These are phyloP conservation scores for Eulimnadia texana DNA, from an alignment of 1,140 invertebrate species.

Conservation along the genomic window DNA sequence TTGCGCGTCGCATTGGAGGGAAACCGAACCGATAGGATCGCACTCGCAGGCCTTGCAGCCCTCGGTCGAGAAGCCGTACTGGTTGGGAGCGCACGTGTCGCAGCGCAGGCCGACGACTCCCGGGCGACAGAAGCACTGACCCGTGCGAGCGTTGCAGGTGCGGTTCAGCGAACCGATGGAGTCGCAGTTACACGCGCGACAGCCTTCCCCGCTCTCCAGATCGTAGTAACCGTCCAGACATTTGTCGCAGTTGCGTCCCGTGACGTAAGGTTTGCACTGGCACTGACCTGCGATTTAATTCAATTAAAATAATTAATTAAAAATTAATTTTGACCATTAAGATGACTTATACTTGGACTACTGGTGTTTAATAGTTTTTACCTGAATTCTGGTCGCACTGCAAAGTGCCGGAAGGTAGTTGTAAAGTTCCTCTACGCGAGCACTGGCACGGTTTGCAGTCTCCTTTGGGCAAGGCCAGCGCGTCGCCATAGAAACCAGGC, in stretches of 20 bases:
- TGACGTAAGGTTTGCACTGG: slow-evolving; percentile 48
- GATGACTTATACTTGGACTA: no score
- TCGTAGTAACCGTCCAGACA: slow-evolving; percentile 76
- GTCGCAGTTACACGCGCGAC: slow-evolving; percentile 72
- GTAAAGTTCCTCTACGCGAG: slow-evolving; percentile 59
- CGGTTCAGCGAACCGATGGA: slow-evolving; percentile 64
- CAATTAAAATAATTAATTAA: neutral
- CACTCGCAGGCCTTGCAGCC: slow-evolving; percentile 78
- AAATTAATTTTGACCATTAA: slow-evolving; percentile 23
- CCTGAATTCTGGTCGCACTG: slow-evolving; percentile 67
- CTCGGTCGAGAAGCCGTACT: slow-evolving; percentile 75
- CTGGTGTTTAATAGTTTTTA: slow-evolving; percentile 20
- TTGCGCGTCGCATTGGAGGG: slow-evolving; percentile 55
- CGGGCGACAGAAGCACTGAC: slow-evolving; percentile 71
- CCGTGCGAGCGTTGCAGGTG: slow-evolving; percentile 62
- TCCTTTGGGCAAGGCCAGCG: slow-evolving; percentile 69
- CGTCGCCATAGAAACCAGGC: slow-evolving; percentile 71
- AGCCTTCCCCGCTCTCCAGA: slow-evolving; percentile 66
- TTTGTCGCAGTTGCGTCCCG: slow-evolving; percentile 72
- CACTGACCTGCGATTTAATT: no score
- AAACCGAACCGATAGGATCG: slow-evolving; percentile 68
- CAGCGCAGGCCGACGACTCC: slow-evolving; percentile 73
- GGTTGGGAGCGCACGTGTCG: slow-evolving; percentile 64
- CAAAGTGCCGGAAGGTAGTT: slow-evolving; percentile 45
- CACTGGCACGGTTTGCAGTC: slow-evolving; percentile 81